Evolutionary conservation across 2,888 invertebrate species (phyloP), one percentile per base, ranked within the genome.

Genomic region (Volucella bombylans): DNA sequence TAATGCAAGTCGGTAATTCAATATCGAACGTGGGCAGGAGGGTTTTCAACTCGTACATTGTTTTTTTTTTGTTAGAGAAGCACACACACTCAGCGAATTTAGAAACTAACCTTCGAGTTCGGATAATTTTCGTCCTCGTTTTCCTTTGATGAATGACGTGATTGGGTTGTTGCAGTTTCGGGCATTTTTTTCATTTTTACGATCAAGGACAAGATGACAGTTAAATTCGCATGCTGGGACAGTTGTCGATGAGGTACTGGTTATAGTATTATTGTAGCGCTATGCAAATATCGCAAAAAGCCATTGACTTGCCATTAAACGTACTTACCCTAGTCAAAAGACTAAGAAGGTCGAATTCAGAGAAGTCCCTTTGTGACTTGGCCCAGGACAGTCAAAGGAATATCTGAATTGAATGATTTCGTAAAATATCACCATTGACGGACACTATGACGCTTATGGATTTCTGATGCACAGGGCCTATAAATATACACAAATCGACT

Each of bases 31-130:
- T 91, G 31, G 91, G 92, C 86, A 94, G 90, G 78, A 95, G 90
- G 59, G 94, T 94, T 88, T 93, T 93, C 86, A 94, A 88, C 87
- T 91, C 90, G 90, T 95, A 95, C 95, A 95, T 95, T 88, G 89
- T 91, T 86, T 82, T 59, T 57, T 15, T 39, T 71, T 67, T 61
- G 15, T 12, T 55, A 15, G 14, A 47, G 43, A 71, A 64, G 18
- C 64, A 64, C 69, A 71, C 69, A n/a, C n/a, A n/a, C n/a, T n/a
- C n/a, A n/a, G n/a, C n/a, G 47, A 54, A 49, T 52, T 69, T 55
- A 69, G 54, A 38, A 79, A 79, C 83, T 83, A 83, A 83, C 83
- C 83, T 83, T 83, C 64, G 83, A 55, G 49, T 77, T 77, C 18
- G 18, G 39, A 41, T n/a, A 59, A 79, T 65, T 79, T 79, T 83